Base-by-base conservation (phyloP, 2,888 invertebrate genomes). In the Lucinisca nassula region DNA sequence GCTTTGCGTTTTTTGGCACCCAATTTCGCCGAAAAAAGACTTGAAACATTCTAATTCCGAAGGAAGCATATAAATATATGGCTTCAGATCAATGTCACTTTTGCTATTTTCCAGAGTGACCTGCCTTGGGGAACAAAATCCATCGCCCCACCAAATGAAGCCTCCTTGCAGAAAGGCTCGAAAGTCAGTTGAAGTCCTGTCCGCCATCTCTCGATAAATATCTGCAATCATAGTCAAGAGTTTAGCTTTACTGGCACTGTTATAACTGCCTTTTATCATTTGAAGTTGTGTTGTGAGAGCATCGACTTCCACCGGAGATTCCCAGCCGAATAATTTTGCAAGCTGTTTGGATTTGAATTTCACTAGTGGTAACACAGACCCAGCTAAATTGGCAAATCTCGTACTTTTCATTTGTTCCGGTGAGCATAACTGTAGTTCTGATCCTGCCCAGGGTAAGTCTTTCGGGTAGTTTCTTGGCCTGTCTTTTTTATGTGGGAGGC, bases 61-160 rank as follows among this genome's bases (percentile, higher is more conserved):
- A 14, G 85, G 88, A 55, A 88, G 58, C 32, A 45, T 40, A 37
- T 72, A 83, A 27, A 85, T 49, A 38, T 83, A 88, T 35, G 88
- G 88, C 27, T 72, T 30, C 17, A 88, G 49, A 21, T 37, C 49
- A 40, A 88, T 74, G 70, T 88, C 88, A 21, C 21, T 12, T 14
- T 14, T 49, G 40, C 21, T 2, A 38, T 12, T 75, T 38, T 17
- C 77, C 32, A 49, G 35, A 79, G 21, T 78, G 30, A 49, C n/a
- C 61, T 21, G 30, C n/a, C 30, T 30, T 73, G 82, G 73, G 14
- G 24, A 17, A 38, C 38, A 32, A 73, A 88, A 88, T 6, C 82
- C 77, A 55, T 82, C 78, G 6, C 88, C 88, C 40, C 40, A 40
- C 74, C 74, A 74, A 24, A 74, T n/a, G 35, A 32, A 32, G 10